These are phyloP conservation scores for Mastomys coucha DNA, from an alignment of 2,113 vertebrate genomes.

Conservation along the genomic window DNA sequence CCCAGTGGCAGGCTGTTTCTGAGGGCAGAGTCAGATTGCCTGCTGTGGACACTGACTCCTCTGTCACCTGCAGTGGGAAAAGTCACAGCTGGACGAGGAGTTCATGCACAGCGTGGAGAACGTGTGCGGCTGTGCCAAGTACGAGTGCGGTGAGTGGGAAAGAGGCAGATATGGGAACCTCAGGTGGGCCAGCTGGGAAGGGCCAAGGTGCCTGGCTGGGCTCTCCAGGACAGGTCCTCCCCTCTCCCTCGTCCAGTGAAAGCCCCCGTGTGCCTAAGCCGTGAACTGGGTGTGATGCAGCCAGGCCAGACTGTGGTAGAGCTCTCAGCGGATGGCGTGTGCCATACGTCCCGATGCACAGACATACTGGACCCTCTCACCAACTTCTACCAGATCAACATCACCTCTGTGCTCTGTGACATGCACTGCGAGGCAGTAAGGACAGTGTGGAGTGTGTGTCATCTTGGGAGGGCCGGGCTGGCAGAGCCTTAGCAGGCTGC, in stretches of 20 bases:
- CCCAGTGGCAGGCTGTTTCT: not conserved
- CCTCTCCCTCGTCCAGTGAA: constrained; percentile 88
- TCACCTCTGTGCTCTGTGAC: constrained; percentile 91
- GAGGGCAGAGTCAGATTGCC: not conserved
- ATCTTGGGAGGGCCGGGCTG: not conserved
- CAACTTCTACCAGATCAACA: constrained; percentile 92
- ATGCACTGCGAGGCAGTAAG: constrained; percentile 93
- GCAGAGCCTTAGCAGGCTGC: not conserved
- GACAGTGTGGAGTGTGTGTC: fast-evolving
- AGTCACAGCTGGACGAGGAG: constrained; percentile 90
- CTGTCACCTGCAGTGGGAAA: constrained; percentile 90
- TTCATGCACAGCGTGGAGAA: constrained; percentile 91
- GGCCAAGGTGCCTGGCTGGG: not conserved
- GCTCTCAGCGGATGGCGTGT: constrained; percentile 90
- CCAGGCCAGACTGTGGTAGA: constrained; percentile 95
- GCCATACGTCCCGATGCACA: constrained; percentile 92
- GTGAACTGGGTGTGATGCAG: constrained; percentile 91
- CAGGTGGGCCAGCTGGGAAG: not conserved
- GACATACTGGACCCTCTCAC: constrained; percentile 89
- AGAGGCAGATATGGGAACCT: fast-evolving
- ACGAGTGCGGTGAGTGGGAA: constrained; percentile 92
- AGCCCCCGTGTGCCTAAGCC: constrained; percentile 94
- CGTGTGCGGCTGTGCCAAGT: constrained; percentile 93
- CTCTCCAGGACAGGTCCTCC: not conserved
- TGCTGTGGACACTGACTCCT: not conserved